phyloP scores from a whole-genome alignment of 2,888 invertebrate species.

The Aricia artaxerxes region DNA sequence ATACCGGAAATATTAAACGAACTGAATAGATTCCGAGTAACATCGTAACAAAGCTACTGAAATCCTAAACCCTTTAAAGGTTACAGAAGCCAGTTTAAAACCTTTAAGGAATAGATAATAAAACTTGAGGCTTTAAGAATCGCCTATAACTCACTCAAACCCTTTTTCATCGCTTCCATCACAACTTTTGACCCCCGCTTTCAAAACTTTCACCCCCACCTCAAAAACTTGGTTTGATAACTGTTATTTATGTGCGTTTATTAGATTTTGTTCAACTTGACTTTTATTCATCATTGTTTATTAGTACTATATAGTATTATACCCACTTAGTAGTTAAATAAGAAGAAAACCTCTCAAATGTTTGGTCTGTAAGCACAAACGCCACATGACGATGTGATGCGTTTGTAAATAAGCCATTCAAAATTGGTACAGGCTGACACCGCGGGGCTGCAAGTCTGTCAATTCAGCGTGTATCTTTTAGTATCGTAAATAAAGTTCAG shows the following conservation, averaged over 20 bases:
- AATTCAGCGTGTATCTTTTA: no score
- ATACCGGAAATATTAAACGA: background rate
- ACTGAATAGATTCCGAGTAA: background rate
- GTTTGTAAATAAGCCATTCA: no score
- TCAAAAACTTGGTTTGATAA: conserved; percentile 19
- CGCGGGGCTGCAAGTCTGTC: no score
- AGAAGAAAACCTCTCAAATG: no score
- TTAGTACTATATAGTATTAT: background rate
- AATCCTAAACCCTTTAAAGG: background rate
- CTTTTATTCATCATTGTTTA: background rate
- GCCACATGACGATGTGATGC: no score
- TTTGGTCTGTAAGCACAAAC: no score
- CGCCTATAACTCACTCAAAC: conserved; percentile 18
- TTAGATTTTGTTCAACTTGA: background rate
- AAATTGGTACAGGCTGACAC: no score
- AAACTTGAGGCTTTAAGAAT: background rate
- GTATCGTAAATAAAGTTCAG: no score
- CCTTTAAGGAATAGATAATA: conserved; percentile 5
- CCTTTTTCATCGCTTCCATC: conserved; percentile 20
- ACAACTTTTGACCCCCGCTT: background rate
- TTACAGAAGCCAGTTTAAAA: background rate
- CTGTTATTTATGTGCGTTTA: conserved; percentile 23
- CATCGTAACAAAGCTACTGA: background rate
- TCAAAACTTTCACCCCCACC: background rate
- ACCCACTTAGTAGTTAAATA: no score